Evolutionary conservation across 1,140 invertebrate genomes (phyloP), one percentile per base, ranked within the genome.

Genomic region (Galleria mellonella): DNA sequence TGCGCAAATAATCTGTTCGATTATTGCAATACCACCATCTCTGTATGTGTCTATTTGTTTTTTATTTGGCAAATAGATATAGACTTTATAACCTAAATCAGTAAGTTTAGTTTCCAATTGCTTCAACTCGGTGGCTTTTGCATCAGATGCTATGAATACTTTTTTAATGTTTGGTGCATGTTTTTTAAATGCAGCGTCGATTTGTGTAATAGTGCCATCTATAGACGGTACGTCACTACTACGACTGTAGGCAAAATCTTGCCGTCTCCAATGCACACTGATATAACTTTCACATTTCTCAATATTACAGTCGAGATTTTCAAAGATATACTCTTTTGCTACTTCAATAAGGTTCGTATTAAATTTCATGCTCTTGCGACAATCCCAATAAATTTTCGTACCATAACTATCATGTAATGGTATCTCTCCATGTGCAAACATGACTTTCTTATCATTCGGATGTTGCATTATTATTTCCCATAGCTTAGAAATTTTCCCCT

Each of bases 1-100:
- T 0, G 97, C 93, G 87, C 96, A 97, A 55, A 99, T 94, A 61
- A 98, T 96, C 88, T 99, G 98, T 81, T 99, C 97, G 44, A 99
- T 92, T 51, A 99, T 97, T 1, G 97, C 97, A 30, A 96, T 77
- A 9, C 94, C 95, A 11, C 97, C 98, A 83, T 97, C 96, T 77
- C 90, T 92, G 43, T 91, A 91, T 56, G 88, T 76, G 6, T 59
- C 45, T 57, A 89, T 85, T 71, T 93, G 90, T 87, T 42, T 33
- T 17, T 31, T 23, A 43, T 55, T 82, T 2, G 83, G 74, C 31
- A 57, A 50, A 55, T 64, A 87, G 41, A 67, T 67, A 47, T 70
- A 64, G 14, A 72, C 59, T 35, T 65, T 55, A 45, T 71, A 74
- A n/a, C 62, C 59, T 1, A 66, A 42, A 3, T 49, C 35, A n/a